Conservation (phyloP, 2,113 vertebrate species). For the Rhinogobius similis region DNA sequence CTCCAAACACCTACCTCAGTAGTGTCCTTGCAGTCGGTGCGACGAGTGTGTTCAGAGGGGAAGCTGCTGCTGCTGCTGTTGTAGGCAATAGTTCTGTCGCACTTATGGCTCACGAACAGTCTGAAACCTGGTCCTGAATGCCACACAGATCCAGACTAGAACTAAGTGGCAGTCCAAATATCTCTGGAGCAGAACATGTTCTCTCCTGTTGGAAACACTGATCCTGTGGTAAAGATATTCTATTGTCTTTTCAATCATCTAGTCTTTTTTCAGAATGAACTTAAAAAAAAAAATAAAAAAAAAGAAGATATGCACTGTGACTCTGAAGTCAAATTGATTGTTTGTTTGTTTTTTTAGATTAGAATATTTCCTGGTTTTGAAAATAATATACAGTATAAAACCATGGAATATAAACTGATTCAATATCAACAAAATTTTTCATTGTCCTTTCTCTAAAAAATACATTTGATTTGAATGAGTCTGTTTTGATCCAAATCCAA, state of each 20-base stretch:
- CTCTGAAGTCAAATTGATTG: too few species aligned
- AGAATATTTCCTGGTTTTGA: not conserved
- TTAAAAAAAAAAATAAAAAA: not conserved
- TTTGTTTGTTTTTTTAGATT: too few species aligned
- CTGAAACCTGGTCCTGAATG: slow-evolving; percentile 69
- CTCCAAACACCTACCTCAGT: slow-evolving; percentile 47
- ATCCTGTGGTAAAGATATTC: not conserved
- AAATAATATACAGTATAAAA: not conserved
- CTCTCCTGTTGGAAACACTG: slow-evolving; percentile 9
- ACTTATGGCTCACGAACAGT: slow-evolving; percentile 48
- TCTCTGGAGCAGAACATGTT: slow-evolving; percentile 29
- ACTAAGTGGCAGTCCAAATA: slow-evolving; percentile 43
- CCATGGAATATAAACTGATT: too few species aligned
- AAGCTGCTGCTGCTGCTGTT: slow-evolving; percentile 71
- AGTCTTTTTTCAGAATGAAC: not conserved
- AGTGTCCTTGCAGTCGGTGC: slow-evolving; percentile 15
- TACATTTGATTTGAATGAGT: too few species aligned
- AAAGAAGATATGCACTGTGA: not conserved
- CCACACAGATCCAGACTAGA: slow-evolving; percentile 54
- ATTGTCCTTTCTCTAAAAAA: too few species aligned
- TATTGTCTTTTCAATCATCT: not conserved
- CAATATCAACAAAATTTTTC: too few species aligned
- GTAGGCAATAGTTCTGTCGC: slow-evolving; percentile 58
- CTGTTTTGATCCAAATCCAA: too few species aligned
- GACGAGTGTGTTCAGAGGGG: slow-evolving; percentile 35